Conservation (phyloP, 92 coral and sea anemone genomes). For the Umimayanthus chanpuru region DNA sequence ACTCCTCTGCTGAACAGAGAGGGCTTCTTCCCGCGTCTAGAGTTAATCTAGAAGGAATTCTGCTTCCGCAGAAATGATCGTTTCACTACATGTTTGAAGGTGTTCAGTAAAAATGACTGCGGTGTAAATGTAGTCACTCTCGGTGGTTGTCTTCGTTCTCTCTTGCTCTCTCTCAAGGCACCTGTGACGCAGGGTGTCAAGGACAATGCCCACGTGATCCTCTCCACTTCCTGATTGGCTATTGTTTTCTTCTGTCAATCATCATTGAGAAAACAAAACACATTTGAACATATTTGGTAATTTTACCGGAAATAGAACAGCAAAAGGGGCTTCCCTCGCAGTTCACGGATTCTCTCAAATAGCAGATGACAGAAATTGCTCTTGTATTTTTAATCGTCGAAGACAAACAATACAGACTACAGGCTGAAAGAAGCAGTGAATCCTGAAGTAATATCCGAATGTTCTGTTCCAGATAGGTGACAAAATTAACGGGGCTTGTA, state of each 20-base stretch:
- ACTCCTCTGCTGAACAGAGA: conserved; percentile 26
- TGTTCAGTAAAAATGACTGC: background rate
- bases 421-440: background rate
- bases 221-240: conserved; percentile 38
- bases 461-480: background rate
- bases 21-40: conserved; percentile 24
- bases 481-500: background rate
- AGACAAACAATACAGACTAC: background rate
- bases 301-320: conserved; percentile 28
- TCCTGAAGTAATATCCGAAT: background rate
- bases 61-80: conserved; percentile 41
- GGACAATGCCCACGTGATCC: conserved; percentile 45
- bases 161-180: conserved; percentile 29
- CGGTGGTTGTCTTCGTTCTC: background rate
- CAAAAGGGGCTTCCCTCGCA: conserved; percentile 46
- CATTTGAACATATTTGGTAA: conserved; percentile 50
- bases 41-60: conserved; percentile 33
- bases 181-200: conserved; percentile 45
- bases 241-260: conserved; percentile 43
- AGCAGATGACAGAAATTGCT: too few relatives aligned
- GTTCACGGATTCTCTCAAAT: background rate
- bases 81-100: conserved; percentile 36
- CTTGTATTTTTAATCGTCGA: background rate
- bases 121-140: background rate
- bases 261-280: conserved; percentile 34